phyloP scores from a whole-genome alignment of 2,113 vertebrate genomes.

The Heterotilapia buettikoferi region DNA sequence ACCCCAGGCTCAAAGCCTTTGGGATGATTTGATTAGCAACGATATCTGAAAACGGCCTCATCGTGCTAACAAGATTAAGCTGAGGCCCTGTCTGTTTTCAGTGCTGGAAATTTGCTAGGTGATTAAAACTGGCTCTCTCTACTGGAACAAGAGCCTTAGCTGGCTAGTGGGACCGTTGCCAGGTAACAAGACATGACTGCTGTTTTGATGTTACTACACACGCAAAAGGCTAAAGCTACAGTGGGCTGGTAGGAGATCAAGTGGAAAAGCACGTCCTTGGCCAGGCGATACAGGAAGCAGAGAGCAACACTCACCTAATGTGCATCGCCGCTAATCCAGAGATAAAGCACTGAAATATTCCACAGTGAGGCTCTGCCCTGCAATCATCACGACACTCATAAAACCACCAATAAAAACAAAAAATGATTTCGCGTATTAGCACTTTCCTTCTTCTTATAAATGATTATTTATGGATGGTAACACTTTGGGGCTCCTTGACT shows the following conservation, averaged over 20 bases:
- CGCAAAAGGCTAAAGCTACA: constrained; percentile 43
- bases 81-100: constrained; percentile 80
- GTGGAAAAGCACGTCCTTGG: constrained; percentile 15
- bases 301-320: not conserved
- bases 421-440: not conserved
- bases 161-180: constrained; percentile 78
- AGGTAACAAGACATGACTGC: constrained; percentile 75
- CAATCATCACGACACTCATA: not conserved
- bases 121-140: constrained; percentile 77
- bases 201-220: constrained; percentile 62
- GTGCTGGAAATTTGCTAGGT: constrained; percentile 77
- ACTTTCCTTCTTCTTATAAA: not conserved
- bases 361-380: not conserved
- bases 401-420: not conserved
- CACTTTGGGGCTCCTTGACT: not conserved
- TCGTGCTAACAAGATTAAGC: constrained; percentile 85
- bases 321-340: not conserved
- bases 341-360: not conserved
- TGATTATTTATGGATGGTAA: not conserved
- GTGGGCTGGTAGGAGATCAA: constrained; percentile 7
- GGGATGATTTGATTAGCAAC: constrained; percentile 85
- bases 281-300: constrained; percentile 30
- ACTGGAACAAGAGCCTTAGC: constrained; percentile 64
- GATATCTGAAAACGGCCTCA: constrained; percentile 85
- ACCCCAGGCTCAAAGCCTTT: constrained; percentile 62